Percentiles rank a stretch among this genome's conserved stretches.
Conservation (phyloP, 1,140 invertebrate species). For the Trichonephila clavata region DNA sequence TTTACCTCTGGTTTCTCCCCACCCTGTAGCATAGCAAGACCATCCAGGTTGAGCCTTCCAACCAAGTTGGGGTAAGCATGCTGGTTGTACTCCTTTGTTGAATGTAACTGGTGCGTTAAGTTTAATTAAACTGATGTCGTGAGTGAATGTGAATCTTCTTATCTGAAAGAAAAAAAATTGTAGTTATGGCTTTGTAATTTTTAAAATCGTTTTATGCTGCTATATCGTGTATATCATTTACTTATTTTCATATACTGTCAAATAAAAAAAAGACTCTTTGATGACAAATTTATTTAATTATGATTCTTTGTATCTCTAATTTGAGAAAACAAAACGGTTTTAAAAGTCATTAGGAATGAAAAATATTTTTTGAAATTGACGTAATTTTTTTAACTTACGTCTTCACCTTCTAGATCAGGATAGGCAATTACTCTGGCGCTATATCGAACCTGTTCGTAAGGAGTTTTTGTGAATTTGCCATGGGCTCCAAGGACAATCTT, state of each 20-base stretch:
- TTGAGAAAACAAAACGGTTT: too few species aligned
- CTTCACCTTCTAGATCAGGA: conserved; percentile 41
- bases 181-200: too few species aligned
- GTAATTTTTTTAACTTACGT: not conserved
- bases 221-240: too few species aligned
- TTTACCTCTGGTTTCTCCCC: conserved; percentile 77
- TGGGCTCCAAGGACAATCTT: conserved; percentile 45
- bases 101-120: conserved; percentile 83
- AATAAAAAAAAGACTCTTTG: too few species aligned
- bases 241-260: too few species aligned
- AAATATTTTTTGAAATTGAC: not conserved
- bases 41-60: conserved; percentile 75
- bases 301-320: too few species aligned
- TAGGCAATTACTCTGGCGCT: conserved; percentile 49
- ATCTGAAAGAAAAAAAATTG: conserved; percentile 77
- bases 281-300: too few species aligned
- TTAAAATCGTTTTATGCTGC: too few species aligned
- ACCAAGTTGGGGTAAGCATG: conserved; percentile 79
- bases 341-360: not conserved
- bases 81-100: conserved; percentile 81
- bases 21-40: conserved; percentile 74
- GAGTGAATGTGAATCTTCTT: not conserved
- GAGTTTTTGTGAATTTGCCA: conserved; percentile 33
- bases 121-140: conserved; percentile 86
- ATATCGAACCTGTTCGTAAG: conserved; percentile 9